phyloP scores from a whole-genome alignment of 2,113 vertebrate genomes.

The Actinemys pallida region DNA sequence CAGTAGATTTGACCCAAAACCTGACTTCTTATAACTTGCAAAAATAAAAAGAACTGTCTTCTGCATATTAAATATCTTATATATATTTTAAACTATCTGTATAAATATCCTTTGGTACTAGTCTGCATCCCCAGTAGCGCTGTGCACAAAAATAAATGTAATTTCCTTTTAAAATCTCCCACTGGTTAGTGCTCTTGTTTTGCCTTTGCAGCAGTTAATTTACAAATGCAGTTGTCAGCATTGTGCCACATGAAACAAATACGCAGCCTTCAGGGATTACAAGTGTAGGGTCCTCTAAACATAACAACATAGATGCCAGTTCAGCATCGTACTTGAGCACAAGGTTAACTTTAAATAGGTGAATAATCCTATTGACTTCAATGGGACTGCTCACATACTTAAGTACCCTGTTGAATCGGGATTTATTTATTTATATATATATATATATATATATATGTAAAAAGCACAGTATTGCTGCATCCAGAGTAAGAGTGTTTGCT shows the following conservation, averaged over 20 bases:
- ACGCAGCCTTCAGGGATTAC: slow-evolving; percentile 43
- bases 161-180: slow-evolving; percentile 36
- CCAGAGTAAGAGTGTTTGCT: background rate
- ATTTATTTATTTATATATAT: background rate
- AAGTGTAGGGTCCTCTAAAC: slow-evolving; percentile 52
- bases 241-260: slow-evolving; percentile 23
- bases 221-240: slow-evolving; percentile 57
- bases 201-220: slow-evolving; percentile 66
- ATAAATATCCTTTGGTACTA: background rate
- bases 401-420: background rate
- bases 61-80: background rate
- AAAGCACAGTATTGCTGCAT: fast-evolving
- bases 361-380: background rate
- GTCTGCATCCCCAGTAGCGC: background rate
- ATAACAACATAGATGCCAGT: background rate
- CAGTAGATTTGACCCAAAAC: background rate
- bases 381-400: background rate
- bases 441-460: background rate
- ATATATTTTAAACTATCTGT: background rate
- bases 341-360: background rate
- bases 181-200: slow-evolving; percentile 55
- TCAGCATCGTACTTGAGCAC: background rate
- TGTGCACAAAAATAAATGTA: background rate
- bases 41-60: background rate
- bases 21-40: background rate